phyloP scores from a whole-genome alignment of 2,888 invertebrate genomes.

The Lypha dubia region DNA sequence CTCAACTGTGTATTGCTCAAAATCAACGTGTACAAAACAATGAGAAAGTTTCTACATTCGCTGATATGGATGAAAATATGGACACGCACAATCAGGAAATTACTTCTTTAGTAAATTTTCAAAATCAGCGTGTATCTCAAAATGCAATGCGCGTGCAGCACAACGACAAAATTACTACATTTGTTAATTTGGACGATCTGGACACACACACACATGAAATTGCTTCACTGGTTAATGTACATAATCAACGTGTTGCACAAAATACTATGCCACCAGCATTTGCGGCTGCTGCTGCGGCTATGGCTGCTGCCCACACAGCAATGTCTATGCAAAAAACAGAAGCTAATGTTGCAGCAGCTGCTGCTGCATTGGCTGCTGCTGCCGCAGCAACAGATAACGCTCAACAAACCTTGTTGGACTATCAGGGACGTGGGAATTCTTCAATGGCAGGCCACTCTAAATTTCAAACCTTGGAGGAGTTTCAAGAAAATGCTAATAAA shows the following conservation, averaged over 20 bases:
- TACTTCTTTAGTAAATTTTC: constrained; percentile 88
- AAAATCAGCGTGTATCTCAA: constrained; percentile 58
- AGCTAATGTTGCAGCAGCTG: constrained; percentile 78
- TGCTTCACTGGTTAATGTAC: constrained; percentile 88
- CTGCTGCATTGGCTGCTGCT: constrained; percentile 79
- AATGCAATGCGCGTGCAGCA: constrained; percentile 28
- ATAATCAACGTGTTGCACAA: constrained; percentile 79
- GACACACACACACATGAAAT: constrained; percentile 84
- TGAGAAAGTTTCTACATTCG: constrained; percentile 45
- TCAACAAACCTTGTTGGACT: constrained; percentile 77
- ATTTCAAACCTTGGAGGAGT: constrained; percentile 56
- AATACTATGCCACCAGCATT: constrained; percentile 80
- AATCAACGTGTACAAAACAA: constrained; percentile 73
- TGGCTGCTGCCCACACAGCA: constrained; percentile 80
- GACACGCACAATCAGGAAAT: constrained; percentile 84
- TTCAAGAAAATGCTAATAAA: constrained; percentile 67
- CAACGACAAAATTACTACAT: constrained; percentile 45
- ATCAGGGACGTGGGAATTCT: constrained; percentile 72
- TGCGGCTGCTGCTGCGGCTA: constrained; percentile 80
- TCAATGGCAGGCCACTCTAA: constrained; percentile 75
- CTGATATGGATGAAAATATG: constrained; percentile 29
- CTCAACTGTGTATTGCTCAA: constrained; percentile 87
- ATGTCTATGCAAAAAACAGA: constrained; percentile 79
- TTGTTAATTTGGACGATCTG: constrained; percentile 43
- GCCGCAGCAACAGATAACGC: constrained; percentile 79